Base-by-base conservation (phyloP, 2,113 vertebrate genomes). In the Pomatostomus ruficeps region DNA sequence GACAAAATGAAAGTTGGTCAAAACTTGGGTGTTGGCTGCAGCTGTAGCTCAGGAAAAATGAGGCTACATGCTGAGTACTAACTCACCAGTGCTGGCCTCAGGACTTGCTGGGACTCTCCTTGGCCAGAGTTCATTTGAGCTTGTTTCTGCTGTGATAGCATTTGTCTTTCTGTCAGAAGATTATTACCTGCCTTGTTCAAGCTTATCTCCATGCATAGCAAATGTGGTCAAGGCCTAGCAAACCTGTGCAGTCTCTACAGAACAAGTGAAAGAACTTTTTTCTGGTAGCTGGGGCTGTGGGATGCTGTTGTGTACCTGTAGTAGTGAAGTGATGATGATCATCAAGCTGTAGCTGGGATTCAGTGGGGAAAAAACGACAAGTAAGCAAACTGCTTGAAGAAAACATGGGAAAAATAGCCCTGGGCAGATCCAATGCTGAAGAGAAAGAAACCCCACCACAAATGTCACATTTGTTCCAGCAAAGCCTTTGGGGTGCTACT, bases 91-190 rank as follows among this genome's bases (percentile, higher is more conserved):
- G 0, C 35, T 43, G 68, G 46, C 61, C 68, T 71, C 1, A 1
- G 54, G 58, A 42, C 65, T 81, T 3, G 13, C 42, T 28, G 35
- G 33, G 55, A 26, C 68, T 86, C 1, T 4, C 29, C 43, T 81
- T 74, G 76, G 55, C 51, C 23, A 0, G 29, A 81, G 59, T 55
- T 89, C 38, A 43, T 63, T 89, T 81, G 10, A 86, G 13, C 31
- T 68, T 58, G 36, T 91, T 86, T 77, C 51, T 80, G 51, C 59
- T 80, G 75, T 1, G 22, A 52, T 23, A 79, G 36, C 71, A 73
- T 70, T 75, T 73, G 42, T 77, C 65, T 77, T 46, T 62, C 42
- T 80, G 80, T 78, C 84, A 89, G 38, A 67, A 76, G 49, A 59
- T 52, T 31, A 29, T 62, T 54, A 38, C 68, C 42, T 77, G 5